These are phyloP conservation scores for Meghimatium bilineatum DNA, from an alignment of 2,888 invertebrate species.

Conservation along the genomic window DNA sequence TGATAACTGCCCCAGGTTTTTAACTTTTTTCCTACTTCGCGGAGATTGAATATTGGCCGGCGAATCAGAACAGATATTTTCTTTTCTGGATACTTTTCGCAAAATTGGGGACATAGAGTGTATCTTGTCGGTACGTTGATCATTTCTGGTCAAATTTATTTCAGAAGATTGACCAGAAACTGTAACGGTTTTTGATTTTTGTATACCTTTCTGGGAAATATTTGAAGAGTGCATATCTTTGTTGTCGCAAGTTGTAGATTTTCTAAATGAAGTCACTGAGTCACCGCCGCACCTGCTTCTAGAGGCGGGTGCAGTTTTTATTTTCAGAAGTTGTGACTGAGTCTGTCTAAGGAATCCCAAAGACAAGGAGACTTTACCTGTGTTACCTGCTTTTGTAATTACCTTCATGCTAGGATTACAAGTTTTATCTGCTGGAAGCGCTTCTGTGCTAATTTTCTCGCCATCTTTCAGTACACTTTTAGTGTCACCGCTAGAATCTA, in stretches of 20 bases:
- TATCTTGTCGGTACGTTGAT: background rate
- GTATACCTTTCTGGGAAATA: background rate
- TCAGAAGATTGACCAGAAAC: background rate
- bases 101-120: slow-evolving; percentile 22
- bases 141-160: background rate
- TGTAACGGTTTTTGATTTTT: background rate
- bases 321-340: slow-evolving; percentile 33
- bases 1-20: slow-evolving; percentile 11
- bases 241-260: background rate
- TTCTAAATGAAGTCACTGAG: background rate
- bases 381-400: background rate
- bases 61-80: slow-evolving; percentile 39
- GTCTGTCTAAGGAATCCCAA: slow-evolving; percentile 30
- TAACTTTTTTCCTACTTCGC: background rate
- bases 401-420: background rate
- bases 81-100: slow-evolving; percentile 33
- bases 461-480: background rate
- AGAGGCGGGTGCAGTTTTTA: background rate
- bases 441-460: background rate
- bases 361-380: background rate
- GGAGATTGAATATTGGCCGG: slow-evolving; percentile 28
- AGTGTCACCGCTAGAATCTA: background rate
- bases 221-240: background rate
- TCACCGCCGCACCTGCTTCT: background rate
- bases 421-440: background rate